Base-by-base conservation (phyloP, 2,113 vertebrate species). In the Hoplias malabaricus region DNA sequence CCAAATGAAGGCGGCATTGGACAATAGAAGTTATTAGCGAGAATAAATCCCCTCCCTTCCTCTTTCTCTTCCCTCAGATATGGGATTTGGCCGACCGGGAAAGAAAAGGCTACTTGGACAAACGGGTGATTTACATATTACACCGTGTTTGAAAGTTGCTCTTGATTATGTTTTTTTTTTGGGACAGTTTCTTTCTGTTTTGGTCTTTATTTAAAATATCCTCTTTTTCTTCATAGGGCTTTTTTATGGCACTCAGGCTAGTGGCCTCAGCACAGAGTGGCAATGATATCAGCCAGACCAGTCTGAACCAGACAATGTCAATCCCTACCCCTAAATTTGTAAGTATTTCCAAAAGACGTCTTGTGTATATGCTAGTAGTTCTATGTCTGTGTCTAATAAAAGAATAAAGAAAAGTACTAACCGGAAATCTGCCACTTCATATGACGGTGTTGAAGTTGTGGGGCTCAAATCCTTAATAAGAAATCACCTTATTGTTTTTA, bases 51-150 rank as follows among this genome's bases (percentile, higher is more conserved):
- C n/a, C 46, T 13, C 40, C 12, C 12, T 38, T 14, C 43, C 21
- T 31, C 5, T 46, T 31, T 11, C 0, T 90, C 0, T 88, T 72
- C 69, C n/a, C 16, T 10, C 86, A 99, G 98, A 98, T 99, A 85
- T 99, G 98, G 98, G 96, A 99, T 85, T 87, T 98, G 91, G 95
- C 98, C 0, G 98, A 99, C 85, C 94, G 94, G 0, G 96, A 99
- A 76, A 91, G 94, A 84, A 98, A 94, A 89, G 98, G 98, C 80
- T 99, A 94, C 86, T 89, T 99, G 91, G 98, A 99, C 87, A 98
- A 96, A 84, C 92, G 95, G 94, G 98, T 99, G 93, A 85, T 2
- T 16, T 61, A 0, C 6, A 33, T 19, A 19, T 2, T 19, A n/a
- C 1, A n/a, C 14, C 11, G 7, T 25, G 36, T 23, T 29, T 23